Percentiles rank a stretch among this genome's conserved stretches.
phyloP scores from a whole-genome alignment of 2,888 invertebrate genomes.

The Volucella bombylans region DNA sequence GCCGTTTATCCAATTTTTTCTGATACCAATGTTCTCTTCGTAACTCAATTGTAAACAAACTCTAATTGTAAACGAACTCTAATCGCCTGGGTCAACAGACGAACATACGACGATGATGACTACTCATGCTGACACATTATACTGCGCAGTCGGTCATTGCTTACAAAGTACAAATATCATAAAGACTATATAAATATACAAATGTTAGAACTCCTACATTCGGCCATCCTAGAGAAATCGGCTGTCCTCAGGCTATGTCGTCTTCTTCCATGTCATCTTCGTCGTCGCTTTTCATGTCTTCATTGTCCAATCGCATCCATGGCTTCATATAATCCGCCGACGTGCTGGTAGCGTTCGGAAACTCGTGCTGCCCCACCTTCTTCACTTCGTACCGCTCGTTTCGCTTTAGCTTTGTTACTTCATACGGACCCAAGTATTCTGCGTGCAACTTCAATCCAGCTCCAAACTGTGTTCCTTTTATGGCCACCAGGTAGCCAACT shows the following conservation, averaged over 20 bases:
- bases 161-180: not conserved
- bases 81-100: conserved; percentile 18
- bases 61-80: not conserved
- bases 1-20: no score
- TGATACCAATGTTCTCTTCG: no score
- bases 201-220: no score
- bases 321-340: conserved; percentile 11
- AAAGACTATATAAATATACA: no score
- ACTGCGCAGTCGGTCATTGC: not conserved
- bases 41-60: no score
- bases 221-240: no score
- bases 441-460: not conserved
- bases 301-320: not conserved
- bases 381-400: conserved; percentile 21
- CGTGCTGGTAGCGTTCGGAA: conserved; percentile 2
- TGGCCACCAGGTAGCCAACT: no score
- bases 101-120: not conserved
- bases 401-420: not conserved
- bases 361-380: conserved; percentile 14
- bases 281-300: no score
- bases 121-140: not conserved
- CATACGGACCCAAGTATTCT: conserved; percentile 14
- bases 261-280: no score
- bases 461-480: no score
- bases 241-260: no score